Evolutionary conservation across 2,888 invertebrate species (phyloP), one percentile per base, ranked within the genome.

Genomic region (Chironomus tentans): DNA sequence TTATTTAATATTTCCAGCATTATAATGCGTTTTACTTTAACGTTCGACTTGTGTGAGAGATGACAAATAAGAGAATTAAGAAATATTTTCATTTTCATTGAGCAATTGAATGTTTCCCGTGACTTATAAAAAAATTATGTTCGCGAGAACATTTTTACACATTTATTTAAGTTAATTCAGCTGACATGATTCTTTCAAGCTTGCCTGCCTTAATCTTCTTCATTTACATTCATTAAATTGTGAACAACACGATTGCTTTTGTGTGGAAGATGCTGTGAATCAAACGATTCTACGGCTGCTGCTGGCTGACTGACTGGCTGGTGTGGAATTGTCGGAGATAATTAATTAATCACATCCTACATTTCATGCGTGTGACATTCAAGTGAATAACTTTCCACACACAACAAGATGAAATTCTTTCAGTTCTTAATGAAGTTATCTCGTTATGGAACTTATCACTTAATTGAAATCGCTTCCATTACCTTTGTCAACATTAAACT

Each of bases 81-180:
- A 38, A 38, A 38, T 38, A 38, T 38, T 38, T 38, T 38, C 38
- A 38, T 56, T 56, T 18, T 56, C 56, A 56, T 56, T 15, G 38
- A 56, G 56, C 70, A 71, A 71, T 71, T 71, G 71, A 50, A 71
- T 56, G 22, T 71, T 71, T 71, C 71, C 71, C 71, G 71, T 24
- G 65, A 65, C 5, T 56, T 56, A 18, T 24, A n/a, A 24, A 24
- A 24, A 24, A 24, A 24, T 56, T 56, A 18, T 56, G 56, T 18
- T 56, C n/a, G 56, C 56, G 56, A 56, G 56, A 56, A 18, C 6
- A 56, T 56, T 56, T 38, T 38, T 56, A 56, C 56, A 56, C 56
- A 56, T 18, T 56, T 38, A 38, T 38, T 38, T 38, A 38, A 38
- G 38, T 38, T 38, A 38, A 38, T 38, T 38, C 38, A 38, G 38